Evolutionary conservation across 2,888 invertebrate genomes (phyloP), one percentile per base, ranked within the genome.

Genomic region (Chaitophorus viminalis): DNA sequence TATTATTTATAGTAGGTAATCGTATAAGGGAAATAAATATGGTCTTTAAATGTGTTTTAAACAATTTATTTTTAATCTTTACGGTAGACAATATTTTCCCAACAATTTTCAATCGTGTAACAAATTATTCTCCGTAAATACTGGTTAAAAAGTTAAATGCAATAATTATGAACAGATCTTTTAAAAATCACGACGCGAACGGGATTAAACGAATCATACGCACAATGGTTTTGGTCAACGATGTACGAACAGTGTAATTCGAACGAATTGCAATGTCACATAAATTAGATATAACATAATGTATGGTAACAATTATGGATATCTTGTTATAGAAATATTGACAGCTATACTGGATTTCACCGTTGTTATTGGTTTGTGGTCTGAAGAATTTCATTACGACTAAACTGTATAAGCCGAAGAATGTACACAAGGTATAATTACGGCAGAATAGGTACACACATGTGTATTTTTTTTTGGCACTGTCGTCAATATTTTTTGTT

Each of bases 301-400:
- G 21, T 33, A n/a, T 4, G 18, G 65, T 29, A 68, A 68, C 65
- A 79, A 36, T n/a, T 36, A 65, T 29, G 36, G 36, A 74, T 21
- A 14, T 29, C 14, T 29, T 25, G 29, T 74, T 72, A 17, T 31
- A 18, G 11, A 21, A 25, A 68, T 29, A 68, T 68, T 25, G 68
- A 68, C 68, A 29, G 21, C 33, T 21, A 25, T 74, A n/a, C 39
- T 14, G 31, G 76, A 46, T 77, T 85, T 77, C 52, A 46, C 52
- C 33, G 68, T 65, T 68, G 52, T 33, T 76, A 65, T 84, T 76
- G 68, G 52, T 85, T 68, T 77, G 84, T 11, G 68, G 75, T 29
- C 33, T n/a, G 46, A 77, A 65, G 75, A 85, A 85, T 77, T 85
- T 85, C 39, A 77, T 77, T 76, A 84, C 5, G 18, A 11, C 17